Conservation (phyloP, 2,888 invertebrate species). For the Ditula angustiorana region DNA sequence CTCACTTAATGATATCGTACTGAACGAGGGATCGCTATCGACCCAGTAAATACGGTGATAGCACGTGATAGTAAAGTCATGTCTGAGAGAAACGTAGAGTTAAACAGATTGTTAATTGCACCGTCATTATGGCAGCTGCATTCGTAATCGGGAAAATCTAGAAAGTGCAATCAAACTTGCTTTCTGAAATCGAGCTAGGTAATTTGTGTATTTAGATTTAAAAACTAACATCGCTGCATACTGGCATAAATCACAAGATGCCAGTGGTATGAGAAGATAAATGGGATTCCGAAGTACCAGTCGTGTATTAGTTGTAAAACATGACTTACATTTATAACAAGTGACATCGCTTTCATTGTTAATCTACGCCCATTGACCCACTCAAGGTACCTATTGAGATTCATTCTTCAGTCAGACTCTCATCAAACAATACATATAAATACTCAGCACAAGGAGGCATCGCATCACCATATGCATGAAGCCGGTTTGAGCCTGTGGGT, state of each 20-base stretch:
- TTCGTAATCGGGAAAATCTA: neutral
- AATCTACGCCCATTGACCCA: slow-evolving; percentile 20
- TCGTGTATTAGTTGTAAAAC: no score
- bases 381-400: slow-evolving; percentile 14
- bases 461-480: neutral
- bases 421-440: slow-evolving; percentile 10
- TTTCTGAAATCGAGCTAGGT: neutral
- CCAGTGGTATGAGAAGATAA: no score
- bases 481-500: neutral
- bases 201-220: no score
- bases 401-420: slow-evolving; percentile 4
- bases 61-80: no score
- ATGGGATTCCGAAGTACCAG: no score
- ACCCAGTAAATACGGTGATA: no score
- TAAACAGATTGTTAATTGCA: neutral
- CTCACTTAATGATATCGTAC: no score
- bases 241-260: no score
- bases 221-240: no score
- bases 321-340: no score
- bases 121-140: neutral
- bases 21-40: no score
- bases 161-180: neutral
- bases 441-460: neutral
- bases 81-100: neutral
- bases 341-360: slow-evolving; percentile 5